phyloP scores from a whole-genome alignment of 2,888 invertebrate species.

The Globia sparganii region DNA sequence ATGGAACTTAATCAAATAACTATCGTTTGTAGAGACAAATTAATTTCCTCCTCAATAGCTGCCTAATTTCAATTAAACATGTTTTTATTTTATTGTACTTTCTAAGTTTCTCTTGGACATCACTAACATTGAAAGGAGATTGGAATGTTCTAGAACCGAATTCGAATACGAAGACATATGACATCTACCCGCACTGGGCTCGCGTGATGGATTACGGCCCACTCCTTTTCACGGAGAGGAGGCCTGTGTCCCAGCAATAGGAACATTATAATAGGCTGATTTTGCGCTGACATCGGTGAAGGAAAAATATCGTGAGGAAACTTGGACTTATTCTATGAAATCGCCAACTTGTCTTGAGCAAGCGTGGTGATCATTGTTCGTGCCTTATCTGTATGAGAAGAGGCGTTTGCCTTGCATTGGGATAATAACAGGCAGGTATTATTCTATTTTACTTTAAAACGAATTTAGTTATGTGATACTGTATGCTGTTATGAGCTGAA shows the following conservation, averaged over 20 bases:
- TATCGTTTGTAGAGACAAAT: neutral
- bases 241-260: neutral
- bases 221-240: neutral
- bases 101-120: neutral
- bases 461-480: neutral
- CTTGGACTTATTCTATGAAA: neutral
- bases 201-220: neutral
- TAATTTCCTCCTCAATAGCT: slow-evolving; percentile 7
- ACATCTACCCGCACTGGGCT: neutral
- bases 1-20: slow-evolving; percentile 12
- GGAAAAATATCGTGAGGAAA: neutral
- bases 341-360: neutral
- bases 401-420: too few species aligned
- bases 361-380: neutral
- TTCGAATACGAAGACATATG: too few species aligned
- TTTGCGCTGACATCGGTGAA: neutral
- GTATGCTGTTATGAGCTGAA: neutral
- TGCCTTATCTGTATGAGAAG: too few species aligned
- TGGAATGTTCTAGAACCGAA: neutral
- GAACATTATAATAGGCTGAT: neutral
- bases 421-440: neutral
- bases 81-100: neutral
- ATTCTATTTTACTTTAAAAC: neutral
- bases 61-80: neutral
- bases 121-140: neutral